phyloP scores from a whole-genome alignment of 2,797 vertebrate genomes.

The Pelochelys cantorii region DNA sequence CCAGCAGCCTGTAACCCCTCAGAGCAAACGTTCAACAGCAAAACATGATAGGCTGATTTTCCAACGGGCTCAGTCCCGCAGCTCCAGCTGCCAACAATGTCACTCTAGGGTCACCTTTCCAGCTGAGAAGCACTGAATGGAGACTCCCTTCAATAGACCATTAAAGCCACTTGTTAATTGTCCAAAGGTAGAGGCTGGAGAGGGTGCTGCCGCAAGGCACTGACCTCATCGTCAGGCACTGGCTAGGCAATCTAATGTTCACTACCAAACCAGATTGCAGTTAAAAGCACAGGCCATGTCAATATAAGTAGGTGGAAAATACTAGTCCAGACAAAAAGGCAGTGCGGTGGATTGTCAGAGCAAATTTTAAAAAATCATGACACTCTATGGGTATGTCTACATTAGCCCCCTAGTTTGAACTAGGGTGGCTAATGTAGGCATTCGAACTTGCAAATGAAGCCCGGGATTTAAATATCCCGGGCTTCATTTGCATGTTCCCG shows the following conservation, averaged over 20 bases:
- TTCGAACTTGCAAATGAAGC: too few relatives aligned
- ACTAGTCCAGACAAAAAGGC: background rate
- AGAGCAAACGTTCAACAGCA: background rate
- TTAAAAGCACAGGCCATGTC: background rate
- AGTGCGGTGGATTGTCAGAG: background rate
- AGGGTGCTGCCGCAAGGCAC: background rate
- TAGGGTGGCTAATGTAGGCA: too few relatives aligned
- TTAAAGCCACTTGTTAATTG: constrained; percentile 13
- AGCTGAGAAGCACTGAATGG: background rate
- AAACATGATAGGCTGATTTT: background rate
- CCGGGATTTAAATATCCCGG: too few relatives aligned
- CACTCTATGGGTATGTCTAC: background rate
- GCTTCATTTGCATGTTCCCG: too few relatives aligned
- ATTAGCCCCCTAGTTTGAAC: too few relatives aligned
- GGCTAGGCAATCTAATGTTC: background rate
- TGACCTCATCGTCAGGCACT: background rate
- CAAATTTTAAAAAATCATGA: background rate
- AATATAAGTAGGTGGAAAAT: constrained; percentile 9
- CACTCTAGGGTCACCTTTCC: background rate
- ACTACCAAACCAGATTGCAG: background rate
- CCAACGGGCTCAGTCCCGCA: background rate
- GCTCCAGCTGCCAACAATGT: background rate
- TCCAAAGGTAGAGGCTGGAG: background rate
- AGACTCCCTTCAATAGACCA: background rate
- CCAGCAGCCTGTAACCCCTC: background rate